Evolutionary conservation across 37 sponge, comb jelly and placozoan genomes (phyloP).

Genomic region (Oopsacas minuta): DNA sequence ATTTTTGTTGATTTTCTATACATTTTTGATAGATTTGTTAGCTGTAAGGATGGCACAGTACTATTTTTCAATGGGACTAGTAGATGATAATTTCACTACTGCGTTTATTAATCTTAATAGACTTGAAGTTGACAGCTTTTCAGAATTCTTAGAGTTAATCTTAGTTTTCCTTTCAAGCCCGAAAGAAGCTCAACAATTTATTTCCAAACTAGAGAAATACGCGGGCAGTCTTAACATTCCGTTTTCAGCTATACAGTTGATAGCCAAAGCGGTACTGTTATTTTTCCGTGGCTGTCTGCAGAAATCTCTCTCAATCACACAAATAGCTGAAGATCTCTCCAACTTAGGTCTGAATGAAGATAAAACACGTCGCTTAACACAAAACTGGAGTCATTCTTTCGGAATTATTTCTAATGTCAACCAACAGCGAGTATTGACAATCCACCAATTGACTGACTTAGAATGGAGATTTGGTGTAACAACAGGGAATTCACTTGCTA

Average conservation of each 20-base stretch:
- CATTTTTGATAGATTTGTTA: background rate
- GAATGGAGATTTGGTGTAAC: conserved; percentile 98
- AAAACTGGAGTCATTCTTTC: background rate
- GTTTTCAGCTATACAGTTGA: background rate
- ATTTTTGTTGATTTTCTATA: background rate
- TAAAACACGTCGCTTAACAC: background rate
- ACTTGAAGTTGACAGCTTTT: background rate
- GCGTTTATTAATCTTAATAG: background rate
- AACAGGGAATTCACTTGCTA: conserved; percentile 70
- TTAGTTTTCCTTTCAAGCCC: background rate
- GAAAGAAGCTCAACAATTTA: background rate
- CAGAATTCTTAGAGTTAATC: background rate
- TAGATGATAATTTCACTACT: background rate
- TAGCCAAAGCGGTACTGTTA: background rate
- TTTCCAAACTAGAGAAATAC: conserved; percentile 1
- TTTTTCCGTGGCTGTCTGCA: background rate
- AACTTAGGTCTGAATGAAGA: background rate
- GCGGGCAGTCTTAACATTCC: background rate
- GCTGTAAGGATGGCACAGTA: background rate
- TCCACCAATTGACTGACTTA: conserved; percentile 83
- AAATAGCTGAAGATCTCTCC: background rate
- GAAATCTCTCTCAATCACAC: background rate
- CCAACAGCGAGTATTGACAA: conserved; percentile 33
- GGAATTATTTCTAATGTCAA: background rate
- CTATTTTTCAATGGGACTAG: background rate